Percentiles rank a stretch among this genome's conserved stretches.
Evolutionary conservation across 2,113 vertebrate species (phyloP).

Genomic region (Cygnus buccinator): DNA sequence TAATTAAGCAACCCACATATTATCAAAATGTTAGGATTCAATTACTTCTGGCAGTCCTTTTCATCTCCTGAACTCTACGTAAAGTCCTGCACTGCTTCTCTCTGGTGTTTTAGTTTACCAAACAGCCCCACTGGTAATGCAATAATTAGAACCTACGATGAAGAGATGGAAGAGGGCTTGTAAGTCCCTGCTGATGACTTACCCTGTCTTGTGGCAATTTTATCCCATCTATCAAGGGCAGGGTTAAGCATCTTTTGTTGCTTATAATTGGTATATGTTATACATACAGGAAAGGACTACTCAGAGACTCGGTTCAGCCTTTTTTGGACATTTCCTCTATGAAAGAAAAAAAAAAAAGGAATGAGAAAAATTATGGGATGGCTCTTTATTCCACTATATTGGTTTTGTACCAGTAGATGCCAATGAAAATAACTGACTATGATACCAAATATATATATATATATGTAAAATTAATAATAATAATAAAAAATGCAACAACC

Average conservation of each 20-base stretch:
- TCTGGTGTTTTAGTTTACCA: constrained; percentile 5
- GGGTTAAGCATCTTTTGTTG: not conserved
- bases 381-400: not conserved
- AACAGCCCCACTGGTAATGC: not conserved
- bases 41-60: not conserved
- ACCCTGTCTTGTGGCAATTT: not conserved
- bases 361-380: not conserved
- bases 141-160: not conserved
- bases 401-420: not conserved
- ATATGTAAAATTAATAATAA: too few species aligned
- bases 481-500: not conserved
- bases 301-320: not conserved
- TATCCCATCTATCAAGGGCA: not conserved
- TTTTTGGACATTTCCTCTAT: not conserved
- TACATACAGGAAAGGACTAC: not conserved
- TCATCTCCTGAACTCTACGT: not conserved
- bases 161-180: not conserved
- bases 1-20: constrained; percentile 1
- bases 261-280: not conserved
- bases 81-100: not conserved
- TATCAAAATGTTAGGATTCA: not conserved
- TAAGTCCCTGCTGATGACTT: not conserved
- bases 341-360: not conserved
- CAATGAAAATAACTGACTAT: not conserved
- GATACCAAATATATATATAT: not conserved